Conservation (phyloP, 1,140 invertebrate species). For the Drosophila ananassae region DNA sequence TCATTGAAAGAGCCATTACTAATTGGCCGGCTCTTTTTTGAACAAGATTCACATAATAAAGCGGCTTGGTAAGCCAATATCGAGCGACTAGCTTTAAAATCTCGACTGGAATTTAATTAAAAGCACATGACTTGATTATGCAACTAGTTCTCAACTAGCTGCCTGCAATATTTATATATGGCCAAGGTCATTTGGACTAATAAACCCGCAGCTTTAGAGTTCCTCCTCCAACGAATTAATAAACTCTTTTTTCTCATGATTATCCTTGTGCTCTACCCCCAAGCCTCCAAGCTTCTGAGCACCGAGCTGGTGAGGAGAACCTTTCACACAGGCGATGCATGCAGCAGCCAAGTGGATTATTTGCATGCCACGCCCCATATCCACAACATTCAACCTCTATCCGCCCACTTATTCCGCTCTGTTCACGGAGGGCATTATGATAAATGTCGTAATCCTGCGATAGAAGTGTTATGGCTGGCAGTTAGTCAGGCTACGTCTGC, state of each 20-base stretch:
- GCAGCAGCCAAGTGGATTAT: conserved; percentile 46
- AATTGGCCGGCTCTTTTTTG: conserved; percentile 33
- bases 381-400: conserved; percentile 1
- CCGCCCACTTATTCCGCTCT: conserved; percentile 1
- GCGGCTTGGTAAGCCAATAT: conserved; percentile 3
- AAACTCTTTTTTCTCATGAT: conserved; percentile 16
- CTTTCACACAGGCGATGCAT: conserved; percentile 38
- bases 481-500: conserved; percentile 24
- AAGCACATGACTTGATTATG: background rate
- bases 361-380: conserved; percentile 25
- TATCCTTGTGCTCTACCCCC: conserved; percentile 14
- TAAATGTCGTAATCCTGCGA: conserved; percentile 54
- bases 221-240: conserved; percentile 3
- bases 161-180: background rate
- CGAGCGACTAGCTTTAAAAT: background rate
- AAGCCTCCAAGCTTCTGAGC: background rate
- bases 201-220: conserved; percentile 8
- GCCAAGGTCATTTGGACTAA: conserved; percentile 6
- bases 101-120: background rate
- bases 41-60: conserved; percentile 9
- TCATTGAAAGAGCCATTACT: conserved; percentile 27
- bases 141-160: background rate
- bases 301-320: conserved; percentile 2
- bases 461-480: conserved; percentile 52
- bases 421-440: conserved; percentile 32